These are phyloP conservation scores for Percina caprodes DNA, from an alignment of 2,113 vertebrate species.

Conservation along the genomic window DNA sequence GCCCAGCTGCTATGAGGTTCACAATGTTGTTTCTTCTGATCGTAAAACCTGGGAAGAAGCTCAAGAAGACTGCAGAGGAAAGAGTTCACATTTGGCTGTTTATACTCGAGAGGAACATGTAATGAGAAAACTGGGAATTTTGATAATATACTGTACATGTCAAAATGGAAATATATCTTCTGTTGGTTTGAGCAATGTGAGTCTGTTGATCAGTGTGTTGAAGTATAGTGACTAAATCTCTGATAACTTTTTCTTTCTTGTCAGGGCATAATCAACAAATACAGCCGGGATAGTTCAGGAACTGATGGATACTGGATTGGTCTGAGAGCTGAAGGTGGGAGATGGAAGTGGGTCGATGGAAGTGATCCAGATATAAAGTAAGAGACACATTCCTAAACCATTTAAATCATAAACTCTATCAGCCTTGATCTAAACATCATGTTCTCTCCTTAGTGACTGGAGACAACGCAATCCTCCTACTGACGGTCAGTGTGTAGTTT, in stretches of 20 bases:
- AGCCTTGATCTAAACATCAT: not conserved
- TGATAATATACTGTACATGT: too few relatives aligned
- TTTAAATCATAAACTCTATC: not conserved
- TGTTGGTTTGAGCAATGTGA: too few relatives aligned
- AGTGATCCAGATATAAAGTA: not conserved
- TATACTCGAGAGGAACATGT: too few relatives aligned
- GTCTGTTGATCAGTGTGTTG: too few relatives aligned
- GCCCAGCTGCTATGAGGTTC: conserved; percentile 11
- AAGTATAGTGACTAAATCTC: too few relatives aligned
- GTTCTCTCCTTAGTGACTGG: too few relatives aligned
- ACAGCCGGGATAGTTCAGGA: accelerated
- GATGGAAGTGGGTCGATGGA: conserved; percentile 51
- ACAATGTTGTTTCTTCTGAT: accelerated
- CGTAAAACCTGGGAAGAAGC: conserved; percentile 38
- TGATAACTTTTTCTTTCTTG: too few relatives aligned
- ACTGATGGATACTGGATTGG: conserved; percentile 28
- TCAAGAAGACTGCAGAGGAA: accelerated
- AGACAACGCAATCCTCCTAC: too few relatives aligned
- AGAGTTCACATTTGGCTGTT: too few relatives aligned
- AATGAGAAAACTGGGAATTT: too few relatives aligned
- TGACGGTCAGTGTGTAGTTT: conserved; percentile 9
- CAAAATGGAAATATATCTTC: too few relatives aligned
- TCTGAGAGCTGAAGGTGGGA: conserved; percentile 23
- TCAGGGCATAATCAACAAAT: too few relatives aligned
- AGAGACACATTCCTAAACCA: not conserved